A percentile compares a stretch with the other conserved stretches of the same genome.
Conservation (phyloP, 2,888 invertebrate species). For the Cantharis rufa region DNA sequence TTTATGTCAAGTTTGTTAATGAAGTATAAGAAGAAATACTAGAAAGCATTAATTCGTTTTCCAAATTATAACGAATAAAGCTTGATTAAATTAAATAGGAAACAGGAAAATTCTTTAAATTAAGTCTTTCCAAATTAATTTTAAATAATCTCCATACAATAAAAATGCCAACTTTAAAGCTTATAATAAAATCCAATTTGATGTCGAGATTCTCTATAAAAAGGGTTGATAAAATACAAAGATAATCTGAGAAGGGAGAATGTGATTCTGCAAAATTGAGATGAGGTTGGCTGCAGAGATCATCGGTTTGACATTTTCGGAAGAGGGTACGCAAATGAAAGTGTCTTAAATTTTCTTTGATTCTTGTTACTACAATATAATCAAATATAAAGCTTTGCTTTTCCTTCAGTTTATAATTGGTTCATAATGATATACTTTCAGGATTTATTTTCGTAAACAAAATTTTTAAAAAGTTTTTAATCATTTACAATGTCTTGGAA, state of each 20-base stretch:
- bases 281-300: constrained; percentile 27
- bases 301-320: constrained; percentile 33
- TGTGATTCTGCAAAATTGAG: constrained; percentile 40
- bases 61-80: neutral
- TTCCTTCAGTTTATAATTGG: neutral
- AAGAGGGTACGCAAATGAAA: constrained; percentile 40
- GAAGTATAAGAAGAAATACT: neutral
- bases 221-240: constrained; percentile 42
- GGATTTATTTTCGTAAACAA: neutral
- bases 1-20: neutral
- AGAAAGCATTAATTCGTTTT: neutral
- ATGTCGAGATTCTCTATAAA: constrained; percentile 36
- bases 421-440: neutral
- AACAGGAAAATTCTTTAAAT: neutral
- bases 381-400: constrained; percentile 30
- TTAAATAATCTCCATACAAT: constrained; percentile 30
- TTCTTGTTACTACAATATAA: constrained; percentile 39
- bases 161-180: constrained; percentile 35
- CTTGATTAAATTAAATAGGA: neutral
- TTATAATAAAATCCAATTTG: constrained; percentile 45
- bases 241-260: constrained; percentile 32
- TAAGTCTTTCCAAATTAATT: constrained; percentile 12
- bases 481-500: neutral
- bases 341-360: constrained; percentile 39
- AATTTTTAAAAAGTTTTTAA: neutral